These are phyloP conservation scores for Spodoptera exigua DNA, from an alignment of 2,888 invertebrate genomes.

Conservation along the genomic window DNA sequence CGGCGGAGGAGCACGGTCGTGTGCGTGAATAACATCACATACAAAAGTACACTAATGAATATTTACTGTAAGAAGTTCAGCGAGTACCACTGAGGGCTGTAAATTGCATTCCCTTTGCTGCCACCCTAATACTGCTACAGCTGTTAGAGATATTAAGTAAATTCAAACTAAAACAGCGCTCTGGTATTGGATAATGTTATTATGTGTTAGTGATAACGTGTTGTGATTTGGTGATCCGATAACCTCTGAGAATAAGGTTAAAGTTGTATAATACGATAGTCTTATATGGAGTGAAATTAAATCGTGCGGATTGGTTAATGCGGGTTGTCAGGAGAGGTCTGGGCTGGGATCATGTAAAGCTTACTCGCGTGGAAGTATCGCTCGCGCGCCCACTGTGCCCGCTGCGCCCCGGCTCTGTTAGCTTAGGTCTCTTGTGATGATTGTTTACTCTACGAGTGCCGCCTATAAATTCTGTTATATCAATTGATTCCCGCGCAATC, in stretches of 20 bases:
- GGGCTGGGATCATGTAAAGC: constrained; percentile 18
- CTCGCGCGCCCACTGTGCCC: constrained; percentile 4
- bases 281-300: constrained; percentile 26
- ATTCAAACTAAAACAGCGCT: constrained; percentile 23
- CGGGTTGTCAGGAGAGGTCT: constrained; percentile 8
- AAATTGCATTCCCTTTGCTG: constrained; percentile 58
- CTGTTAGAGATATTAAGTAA: constrained; percentile 17
- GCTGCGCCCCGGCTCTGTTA: constrained; percentile 22
- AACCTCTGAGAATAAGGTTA: constrained; percentile 15
- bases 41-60: constrained; percentile 65
- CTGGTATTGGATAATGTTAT: background rate
- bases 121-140: constrained; percentile 16
- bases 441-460: constrained; percentile 14
- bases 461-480: constrained; percentile 12
- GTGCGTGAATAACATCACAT: constrained; percentile 42
- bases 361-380: constrained; percentile 29
- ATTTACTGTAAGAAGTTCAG: constrained; percentile 64
- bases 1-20: constrained; percentile 21
- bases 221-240: constrained; percentile 15
- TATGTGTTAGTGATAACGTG: constrained; percentile 14
- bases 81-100: constrained; percentile 51
- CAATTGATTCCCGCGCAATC: constrained; percentile 22
- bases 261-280: constrained; percentile 21
- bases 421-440: constrained; percentile 33
- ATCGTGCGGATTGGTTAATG: constrained; percentile 33